phyloP scores from a whole-genome alignment of 2,113 vertebrate genomes.

The Cryptotis parvus region DNA sequence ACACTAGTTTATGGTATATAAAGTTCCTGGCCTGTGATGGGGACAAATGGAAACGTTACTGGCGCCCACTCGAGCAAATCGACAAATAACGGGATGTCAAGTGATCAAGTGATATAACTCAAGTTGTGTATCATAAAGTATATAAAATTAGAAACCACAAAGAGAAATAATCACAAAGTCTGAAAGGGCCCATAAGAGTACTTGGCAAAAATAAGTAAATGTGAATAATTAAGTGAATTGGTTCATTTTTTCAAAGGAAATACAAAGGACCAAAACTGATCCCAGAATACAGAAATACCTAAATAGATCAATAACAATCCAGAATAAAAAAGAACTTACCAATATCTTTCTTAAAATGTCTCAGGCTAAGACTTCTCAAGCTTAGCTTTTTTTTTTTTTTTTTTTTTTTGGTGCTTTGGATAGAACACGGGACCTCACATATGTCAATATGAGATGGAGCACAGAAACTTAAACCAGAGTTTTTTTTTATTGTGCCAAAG shows the following conservation, averaged over 20 bases:
- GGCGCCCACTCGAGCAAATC: too few relatives aligned
- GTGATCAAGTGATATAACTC: too few relatives aligned
- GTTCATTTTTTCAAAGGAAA: neutral
- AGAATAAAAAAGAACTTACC: neutral
- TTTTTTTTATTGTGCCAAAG: too few relatives aligned
- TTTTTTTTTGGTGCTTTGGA: neutral
- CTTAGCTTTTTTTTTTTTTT: neutral
- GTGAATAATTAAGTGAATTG: neutral
- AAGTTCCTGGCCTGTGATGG: too few relatives aligned
- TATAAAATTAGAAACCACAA: neutral
- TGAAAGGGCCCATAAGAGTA: neutral
- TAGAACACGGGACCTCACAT: neutral
- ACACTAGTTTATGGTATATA: too few relatives aligned
- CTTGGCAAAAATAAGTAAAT: conserved; percentile 4
- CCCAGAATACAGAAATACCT: conserved; percentile 24
- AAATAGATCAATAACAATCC: conserved; percentile 1
- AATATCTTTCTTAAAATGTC: conserved; percentile 13
- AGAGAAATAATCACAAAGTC: neutral
- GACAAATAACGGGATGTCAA: too few relatives aligned
- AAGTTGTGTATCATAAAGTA: neutral
- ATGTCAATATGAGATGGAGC: neutral
- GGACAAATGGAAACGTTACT: too few relatives aligned
- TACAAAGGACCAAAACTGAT: conserved; percentile 9
- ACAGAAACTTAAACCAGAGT: conserved; percentile 52
- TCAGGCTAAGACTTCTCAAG: neutral